These are phyloP conservation scores for Drosophila rufa DNA, from an alignment of 1,140 invertebrate genomes.

Conservation along the genomic window DNA sequence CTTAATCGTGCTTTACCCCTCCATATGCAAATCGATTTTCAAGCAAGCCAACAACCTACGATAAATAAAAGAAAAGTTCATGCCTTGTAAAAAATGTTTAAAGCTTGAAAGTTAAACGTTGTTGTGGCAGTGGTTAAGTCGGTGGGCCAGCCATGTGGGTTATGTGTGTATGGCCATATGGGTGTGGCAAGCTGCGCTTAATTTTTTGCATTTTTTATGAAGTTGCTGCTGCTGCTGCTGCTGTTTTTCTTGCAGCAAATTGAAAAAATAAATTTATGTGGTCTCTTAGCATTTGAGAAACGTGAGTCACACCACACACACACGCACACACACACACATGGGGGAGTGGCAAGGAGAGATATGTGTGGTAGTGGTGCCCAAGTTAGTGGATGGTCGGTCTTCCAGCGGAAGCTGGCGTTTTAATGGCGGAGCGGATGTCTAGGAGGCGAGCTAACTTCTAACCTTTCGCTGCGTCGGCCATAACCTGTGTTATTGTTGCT, in stretches of 20 bases:
- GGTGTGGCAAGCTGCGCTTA: slow-evolving; percentile 61
- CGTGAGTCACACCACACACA: slow-evolving; percentile 43
- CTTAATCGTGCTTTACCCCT: background rate
- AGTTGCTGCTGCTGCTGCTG: slow-evolving; percentile 37
- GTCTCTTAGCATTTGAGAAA: slow-evolving; percentile 66
- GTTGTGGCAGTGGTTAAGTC: slow-evolving; percentile 14
- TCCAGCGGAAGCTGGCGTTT: slow-evolving; percentile 59
- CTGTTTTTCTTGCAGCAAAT: slow-evolving; percentile 66
- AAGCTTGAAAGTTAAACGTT: slow-evolving; percentile 36
- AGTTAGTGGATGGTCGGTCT: slow-evolving; percentile 19
- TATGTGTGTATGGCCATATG: slow-evolving; percentile 28
- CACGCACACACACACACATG: slow-evolving; percentile 12
- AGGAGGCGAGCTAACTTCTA: slow-evolving; percentile 5
- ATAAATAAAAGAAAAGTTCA: slow-evolving; percentile 20
- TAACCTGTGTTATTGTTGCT: slow-evolving; percentile 56
- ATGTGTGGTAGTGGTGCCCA: slow-evolving; percentile 24
- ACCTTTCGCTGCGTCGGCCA: slow-evolving; percentile 30
- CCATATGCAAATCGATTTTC: slow-evolving; percentile 65
- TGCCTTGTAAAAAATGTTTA: slow-evolving; percentile 11
- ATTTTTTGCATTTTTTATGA: slow-evolving; percentile 73
- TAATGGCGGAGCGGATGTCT: slow-evolving; percentile 53
- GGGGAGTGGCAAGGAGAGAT: slow-evolving; percentile 3
- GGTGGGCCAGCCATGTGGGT: slow-evolving; percentile 8
- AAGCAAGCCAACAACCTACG: slow-evolving; percentile 53
- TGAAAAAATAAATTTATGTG: slow-evolving; percentile 78